A percentile compares a stretch with the other conserved stretches of the same genome.
Conservation (phyloP, 1,140 invertebrate genomes). For the Cydia amplana region DNA sequence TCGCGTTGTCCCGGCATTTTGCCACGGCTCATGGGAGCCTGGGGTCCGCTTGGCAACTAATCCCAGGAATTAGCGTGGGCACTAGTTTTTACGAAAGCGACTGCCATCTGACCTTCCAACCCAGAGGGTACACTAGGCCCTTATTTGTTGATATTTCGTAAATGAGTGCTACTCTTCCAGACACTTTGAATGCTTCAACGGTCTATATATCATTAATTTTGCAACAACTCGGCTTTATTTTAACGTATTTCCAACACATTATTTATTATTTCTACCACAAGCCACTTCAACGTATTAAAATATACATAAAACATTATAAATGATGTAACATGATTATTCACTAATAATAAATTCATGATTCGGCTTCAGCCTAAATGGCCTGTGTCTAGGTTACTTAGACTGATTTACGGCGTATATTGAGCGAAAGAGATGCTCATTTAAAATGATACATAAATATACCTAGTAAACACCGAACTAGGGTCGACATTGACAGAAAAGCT, state of each 20-base stretch:
- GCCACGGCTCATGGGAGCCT: no score
- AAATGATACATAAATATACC: neutral
- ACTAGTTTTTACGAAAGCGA: no score
- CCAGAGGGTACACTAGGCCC: no score
- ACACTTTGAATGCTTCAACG: neutral
- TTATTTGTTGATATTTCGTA: no score
- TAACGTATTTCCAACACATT: neutral
- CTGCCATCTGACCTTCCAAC: no score
- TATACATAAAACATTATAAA: slow-evolving; percentile 12
- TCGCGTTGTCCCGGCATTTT: no score
- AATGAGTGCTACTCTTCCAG: neutral
- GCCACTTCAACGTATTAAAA: neutral
- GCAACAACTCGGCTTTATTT: neutral
- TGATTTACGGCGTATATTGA: neutral
- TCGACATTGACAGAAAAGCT: no score
- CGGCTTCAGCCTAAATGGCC: neutral
- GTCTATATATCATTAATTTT: neutral
- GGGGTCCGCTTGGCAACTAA: no score
- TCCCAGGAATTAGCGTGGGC: no score
- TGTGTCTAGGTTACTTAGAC: neutral
- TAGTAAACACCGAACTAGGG: neutral
- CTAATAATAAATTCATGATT: slow-evolving; percentile 2
- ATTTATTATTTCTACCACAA: slow-evolving; percentile 14
- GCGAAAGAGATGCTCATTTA: neutral
- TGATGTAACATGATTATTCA: neutral